Base-by-base conservation (phyloP, 2,113 vertebrate genomes). In the Geococcyx californianus region DNA sequence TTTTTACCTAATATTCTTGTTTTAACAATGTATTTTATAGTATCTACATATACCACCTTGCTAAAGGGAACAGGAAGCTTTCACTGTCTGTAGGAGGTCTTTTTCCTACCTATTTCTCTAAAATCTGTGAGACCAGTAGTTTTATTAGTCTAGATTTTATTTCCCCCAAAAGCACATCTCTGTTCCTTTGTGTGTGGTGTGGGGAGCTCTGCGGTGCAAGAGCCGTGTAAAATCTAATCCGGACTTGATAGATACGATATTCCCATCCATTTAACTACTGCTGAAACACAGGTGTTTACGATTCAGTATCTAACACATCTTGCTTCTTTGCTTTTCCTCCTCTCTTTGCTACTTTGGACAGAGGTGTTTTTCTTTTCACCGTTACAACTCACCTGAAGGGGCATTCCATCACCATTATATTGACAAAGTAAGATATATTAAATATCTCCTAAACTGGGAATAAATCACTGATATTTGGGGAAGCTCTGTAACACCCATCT, bases 361-460 rank as follows among this genome's bases (percentile, higher is more conserved):
- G 88, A 80, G 52, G 38, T 55, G 76, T 58, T 92, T 82, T 87
- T 75, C 77, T 93, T 96, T 95, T 94, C 86, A 68, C 58, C 90
- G 90, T 93, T 84, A 90, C 78, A 83, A 95, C 87, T 87, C 90
- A 93, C 95, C 95, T 97, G 95, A 45, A 96, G 96, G 95, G 89
- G 74, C 93, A 91, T 96, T 97, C 96, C 94, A 94, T 97, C 95
- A 95, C 84, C 89, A 96, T 96, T 96, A 95, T 89, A 96, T 95
- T 96, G 96, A 95, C 95, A 97, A 95, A 96, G 94, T 92, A 87
- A 95, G 95, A 96, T 96, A 69, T 91, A 97, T 96, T 92, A 72
- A 92, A 95, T 91, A 94, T 94, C 89, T 8, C 13, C 20, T 40
- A 66, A 40, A 28, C 87, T 68, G 89, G 69, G 60, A 91, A 96